These are phyloP conservation scores for Actinostola sp. DNA, from an alignment of 92 coral and sea anemone species.

Conservation along the genomic window DNA sequence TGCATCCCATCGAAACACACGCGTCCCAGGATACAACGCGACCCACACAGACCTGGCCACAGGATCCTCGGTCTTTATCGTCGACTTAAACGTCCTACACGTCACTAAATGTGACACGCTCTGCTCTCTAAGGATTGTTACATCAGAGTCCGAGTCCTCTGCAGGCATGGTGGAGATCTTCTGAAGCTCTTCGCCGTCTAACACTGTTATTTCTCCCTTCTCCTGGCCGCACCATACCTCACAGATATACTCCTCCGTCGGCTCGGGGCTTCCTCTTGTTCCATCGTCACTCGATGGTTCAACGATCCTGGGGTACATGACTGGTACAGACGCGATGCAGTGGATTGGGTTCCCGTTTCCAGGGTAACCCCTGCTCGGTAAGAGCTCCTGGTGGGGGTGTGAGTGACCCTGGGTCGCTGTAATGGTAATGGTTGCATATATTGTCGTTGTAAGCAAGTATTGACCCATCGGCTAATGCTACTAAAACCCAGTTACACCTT, in stretches of 20 bases:
- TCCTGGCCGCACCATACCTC: slow-evolving; percentile 96
- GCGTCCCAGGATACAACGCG: slow-evolving; percentile 94
- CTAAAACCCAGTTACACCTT: slow-evolving; percentile 92
- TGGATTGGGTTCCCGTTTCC: slow-evolving; percentile 86
- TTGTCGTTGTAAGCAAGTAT: slow-evolving; percentile 92
- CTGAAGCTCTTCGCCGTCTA: slow-evolving; percentile 84
- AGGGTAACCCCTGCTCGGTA: slow-evolving; percentile 81
- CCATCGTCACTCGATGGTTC: slow-evolving; percentile 38
- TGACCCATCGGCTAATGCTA: slow-evolving; percentile 88
- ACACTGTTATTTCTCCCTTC: slow-evolving; percentile 82
- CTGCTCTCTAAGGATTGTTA: slow-evolving; percentile 71
- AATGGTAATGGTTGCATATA: slow-evolving; percentile 80
- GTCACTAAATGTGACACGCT: slow-evolving; percentile 93
- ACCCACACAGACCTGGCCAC: slow-evolving; percentile 91
- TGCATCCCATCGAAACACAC: slow-evolving; percentile 99
- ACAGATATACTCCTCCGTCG: slow-evolving; percentile 41
- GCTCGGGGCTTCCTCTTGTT: slow-evolving; percentile 27
- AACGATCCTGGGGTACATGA: slow-evolving; percentile 51
- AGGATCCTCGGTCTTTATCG: slow-evolving; percentile 38
- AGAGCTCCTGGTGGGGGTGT: slow-evolving; percentile 82
- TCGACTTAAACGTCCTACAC: slow-evolving; percentile 76
- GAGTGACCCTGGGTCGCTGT: slow-evolving; percentile 52
- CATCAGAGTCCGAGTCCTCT: slow-evolving; percentile 86
- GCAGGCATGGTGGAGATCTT: slow-evolving; percentile 79
- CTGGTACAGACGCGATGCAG: slow-evolving; percentile 85